These are phyloP conservation scores for Apodemus agrarius DNA, from an alignment of 2,797 vertebrate genomes.

Conservation along the genomic window DNA sequence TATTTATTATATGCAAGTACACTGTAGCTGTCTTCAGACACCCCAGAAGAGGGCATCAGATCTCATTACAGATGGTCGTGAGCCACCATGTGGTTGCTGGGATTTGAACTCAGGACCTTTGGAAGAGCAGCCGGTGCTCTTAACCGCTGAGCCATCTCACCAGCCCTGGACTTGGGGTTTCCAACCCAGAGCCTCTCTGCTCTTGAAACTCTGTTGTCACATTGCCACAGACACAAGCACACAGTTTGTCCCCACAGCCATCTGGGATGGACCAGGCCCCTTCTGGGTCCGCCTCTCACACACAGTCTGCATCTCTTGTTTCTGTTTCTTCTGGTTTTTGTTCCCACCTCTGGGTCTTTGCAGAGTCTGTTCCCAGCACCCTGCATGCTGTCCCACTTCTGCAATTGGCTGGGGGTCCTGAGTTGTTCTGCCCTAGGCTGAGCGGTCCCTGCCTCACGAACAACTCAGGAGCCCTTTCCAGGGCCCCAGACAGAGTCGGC, in stretches of 20 bases:
- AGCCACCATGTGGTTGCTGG: too few species aligned
- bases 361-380: not conserved
- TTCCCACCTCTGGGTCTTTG: not conserved
- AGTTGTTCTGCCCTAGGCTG: too few species aligned
- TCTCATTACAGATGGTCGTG: too few species aligned
- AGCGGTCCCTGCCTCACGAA: not conserved
- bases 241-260: not conserved
- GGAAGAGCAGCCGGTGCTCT: too few species aligned
- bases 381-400: too few species aligned
- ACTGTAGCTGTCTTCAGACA: too few species aligned
- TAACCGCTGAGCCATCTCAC: too few species aligned
- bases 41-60: too few species aligned
- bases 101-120: too few species aligned
- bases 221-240: not conserved
- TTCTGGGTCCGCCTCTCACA: not conserved
- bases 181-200: not conserved
- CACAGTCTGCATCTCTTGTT: not conserved
- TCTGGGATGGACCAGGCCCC: not conserved
- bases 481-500: not conserved
- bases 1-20: too few species aligned
- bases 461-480: not conserved
- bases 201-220: not conserved
- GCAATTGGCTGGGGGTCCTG: fast-evolving
- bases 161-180: not conserved
- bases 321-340: not conserved